Evolutionary conservation across 2,113 vertebrate genomes (phyloP).

Genomic region (Cnemophilus loriae): DNA sequence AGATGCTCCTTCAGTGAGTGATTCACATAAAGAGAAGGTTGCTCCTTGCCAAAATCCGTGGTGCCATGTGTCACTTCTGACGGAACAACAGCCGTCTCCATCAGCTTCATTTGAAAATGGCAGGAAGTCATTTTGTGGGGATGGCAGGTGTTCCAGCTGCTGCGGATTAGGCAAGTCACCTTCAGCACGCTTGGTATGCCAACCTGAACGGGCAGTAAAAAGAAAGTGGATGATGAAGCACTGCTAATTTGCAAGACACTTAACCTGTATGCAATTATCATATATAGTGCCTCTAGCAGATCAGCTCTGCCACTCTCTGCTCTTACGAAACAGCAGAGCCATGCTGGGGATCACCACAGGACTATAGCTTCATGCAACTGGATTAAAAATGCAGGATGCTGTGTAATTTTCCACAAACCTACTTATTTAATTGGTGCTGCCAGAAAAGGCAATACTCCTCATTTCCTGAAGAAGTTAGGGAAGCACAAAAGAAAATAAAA

Average conservation of each 20-base stretch:
- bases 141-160: not conserved
- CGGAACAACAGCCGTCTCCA: not conserved
- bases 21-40: not conserved
- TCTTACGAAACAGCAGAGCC: not conserved
- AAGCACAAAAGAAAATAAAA: not conserved
- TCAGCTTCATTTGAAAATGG: not conserved
- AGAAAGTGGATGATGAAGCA: slow-evolving; percentile 19
- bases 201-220: not conserved
- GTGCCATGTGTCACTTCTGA: not conserved
- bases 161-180: slow-evolving; percentile 31
- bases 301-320: not conserved
- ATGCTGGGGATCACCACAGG: slow-evolving; percentile 5
- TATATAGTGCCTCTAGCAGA: slow-evolving; percentile 9
- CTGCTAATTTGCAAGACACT: slow-evolving; percentile 52
- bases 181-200: not conserved
- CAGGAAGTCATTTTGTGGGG: not conserved
- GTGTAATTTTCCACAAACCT: slow-evolving; percentile 29
- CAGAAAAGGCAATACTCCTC: not conserved
- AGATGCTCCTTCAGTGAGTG: fast-evolving
- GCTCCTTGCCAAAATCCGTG: not conserved
- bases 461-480: not conserved
- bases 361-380: not conserved
- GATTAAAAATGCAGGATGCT: slow-evolving; percentile 43
- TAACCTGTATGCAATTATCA: slow-evolving; percentile 49
- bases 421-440: slow-evolving; percentile 6